Percentiles rank a stretch among this genome's conserved stretches.
Conservation (phyloP, 1,140 invertebrate species). For the Eumeta japonica region DNA sequence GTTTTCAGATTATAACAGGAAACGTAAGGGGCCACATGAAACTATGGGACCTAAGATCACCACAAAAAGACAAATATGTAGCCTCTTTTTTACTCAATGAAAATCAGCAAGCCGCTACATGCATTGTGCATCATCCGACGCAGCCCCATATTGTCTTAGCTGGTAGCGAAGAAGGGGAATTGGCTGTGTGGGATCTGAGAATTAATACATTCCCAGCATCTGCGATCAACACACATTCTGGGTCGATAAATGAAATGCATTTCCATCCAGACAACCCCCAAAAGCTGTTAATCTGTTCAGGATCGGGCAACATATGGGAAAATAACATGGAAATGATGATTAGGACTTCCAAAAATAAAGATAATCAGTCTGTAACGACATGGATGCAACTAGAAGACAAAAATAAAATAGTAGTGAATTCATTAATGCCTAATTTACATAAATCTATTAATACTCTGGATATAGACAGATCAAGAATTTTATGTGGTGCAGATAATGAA, state of each 20-base stretch:
- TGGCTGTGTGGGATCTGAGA: slow-evolving; percentile 87
- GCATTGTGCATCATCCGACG: slow-evolving; percentile 78
- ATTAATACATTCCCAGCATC: slow-evolving; percentile 79
- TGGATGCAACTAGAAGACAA: slow-evolving; percentile 63
- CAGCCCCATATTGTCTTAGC: slow-evolving; percentile 80
- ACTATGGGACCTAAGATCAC: slow-evolving; percentile 76
- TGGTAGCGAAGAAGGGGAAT: slow-evolving; percentile 76
- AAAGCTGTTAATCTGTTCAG: slow-evolving; percentile 77
- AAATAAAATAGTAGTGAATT: slow-evolving; percentile 67
- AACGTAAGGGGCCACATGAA: slow-evolving; percentile 85
- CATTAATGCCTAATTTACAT: slow-evolving; percentile 67
- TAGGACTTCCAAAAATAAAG: slow-evolving; percentile 35
- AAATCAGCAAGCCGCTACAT: slow-evolving; percentile 69
- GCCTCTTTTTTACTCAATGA: slow-evolving; percentile 66
- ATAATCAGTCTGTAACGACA: slow-evolving; percentile 63
- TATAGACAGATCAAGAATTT: slow-evolving; percentile 66
- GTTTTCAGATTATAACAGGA: slow-evolving; percentile 71
- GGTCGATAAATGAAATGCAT: slow-evolving; percentile 74
- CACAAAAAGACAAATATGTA: slow-evolving; percentile 60
- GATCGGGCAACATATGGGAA: slow-evolving; percentile 81
- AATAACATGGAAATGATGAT: slow-evolving; percentile 66
- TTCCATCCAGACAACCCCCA: slow-evolving; percentile 82
- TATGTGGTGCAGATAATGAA: slow-evolving; percentile 83
- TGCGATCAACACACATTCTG: slow-evolving; percentile 74
- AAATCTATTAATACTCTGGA: slow-evolving; percentile 80